phyloP scores from a whole-genome alignment of 2,888 invertebrate genomes.

The Agonopterix arenella region DNA sequence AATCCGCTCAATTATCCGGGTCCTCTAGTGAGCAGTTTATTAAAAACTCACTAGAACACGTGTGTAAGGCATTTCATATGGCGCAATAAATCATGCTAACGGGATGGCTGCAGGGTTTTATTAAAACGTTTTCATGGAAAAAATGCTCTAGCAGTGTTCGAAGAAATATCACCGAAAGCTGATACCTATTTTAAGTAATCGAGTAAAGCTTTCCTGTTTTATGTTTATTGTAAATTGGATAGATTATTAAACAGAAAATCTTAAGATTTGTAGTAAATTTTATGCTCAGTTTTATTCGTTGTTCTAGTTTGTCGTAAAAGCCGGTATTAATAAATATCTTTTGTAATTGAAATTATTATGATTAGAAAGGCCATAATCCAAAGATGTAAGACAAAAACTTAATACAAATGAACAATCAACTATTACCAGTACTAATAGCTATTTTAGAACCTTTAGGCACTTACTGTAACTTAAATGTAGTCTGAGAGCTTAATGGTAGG shows the following conservation, averaged over 20 bases:
- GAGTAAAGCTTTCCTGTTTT: background rate
- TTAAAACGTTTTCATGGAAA: conserved; percentile 45
- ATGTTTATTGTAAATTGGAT: conserved; percentile 5
- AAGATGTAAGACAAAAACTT: too few species aligned
- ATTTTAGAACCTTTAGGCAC: too few species aligned
- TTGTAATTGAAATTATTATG: too few species aligned
- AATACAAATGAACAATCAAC: too few species aligned
- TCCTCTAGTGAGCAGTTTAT: conserved; percentile 40
- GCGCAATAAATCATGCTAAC: conserved; percentile 49
- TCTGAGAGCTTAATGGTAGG: too few species aligned
- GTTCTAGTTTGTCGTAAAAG: too few species aligned
- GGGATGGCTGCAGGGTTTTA: conserved; percentile 35
- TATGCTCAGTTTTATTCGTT: too few species aligned
- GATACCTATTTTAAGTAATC: conserved; percentile 11
- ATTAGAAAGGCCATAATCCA: too few species aligned
- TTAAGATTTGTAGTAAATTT: background rate
- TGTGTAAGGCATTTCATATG: conserved; percentile 44
- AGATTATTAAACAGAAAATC: background rate
- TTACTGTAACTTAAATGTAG: too few species aligned
- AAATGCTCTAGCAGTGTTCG: conserved; percentile 11
- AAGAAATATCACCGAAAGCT: too few species aligned
- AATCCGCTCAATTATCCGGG: conserved; percentile 19
- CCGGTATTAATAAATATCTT: too few species aligned
- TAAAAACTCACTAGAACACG: conserved; percentile 37
- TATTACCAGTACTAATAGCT: too few species aligned